These are phyloP conservation scores for Forbesichthys agassizii DNA, from an alignment of 2,113 vertebrate genomes.

Conservation along the genomic window DNA sequence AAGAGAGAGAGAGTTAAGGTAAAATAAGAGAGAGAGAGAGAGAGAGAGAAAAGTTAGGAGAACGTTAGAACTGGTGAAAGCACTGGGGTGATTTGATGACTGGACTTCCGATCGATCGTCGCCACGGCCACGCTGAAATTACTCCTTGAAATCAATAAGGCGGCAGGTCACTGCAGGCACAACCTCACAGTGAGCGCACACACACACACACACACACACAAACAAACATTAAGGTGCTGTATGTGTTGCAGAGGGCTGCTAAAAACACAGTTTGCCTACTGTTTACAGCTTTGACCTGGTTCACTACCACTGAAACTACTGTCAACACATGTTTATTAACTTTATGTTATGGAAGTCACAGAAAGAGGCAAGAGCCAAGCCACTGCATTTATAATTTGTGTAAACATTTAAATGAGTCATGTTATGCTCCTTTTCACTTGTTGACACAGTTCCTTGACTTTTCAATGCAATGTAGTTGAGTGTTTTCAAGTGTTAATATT, in stretches of 20 bases:
- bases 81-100: slow-evolving; percentile 46
- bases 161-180: not conserved
- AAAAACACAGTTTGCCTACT: no score
- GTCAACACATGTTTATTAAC: no score
- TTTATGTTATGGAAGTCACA: no score
- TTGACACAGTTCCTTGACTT: no score
- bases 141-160: slow-evolving; percentile 52
- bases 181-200: not conserved
- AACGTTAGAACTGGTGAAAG: slow-evolving; percentile 34
- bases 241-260: not conserved
- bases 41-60: not conserved
- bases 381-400: no score
- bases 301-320: no score
- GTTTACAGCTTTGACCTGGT: no score
- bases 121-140: slow-evolving; percentile 53
- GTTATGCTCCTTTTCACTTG: no score
- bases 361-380: no score
- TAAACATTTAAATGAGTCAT: no score
- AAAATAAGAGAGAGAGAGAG: not conserved
- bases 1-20: not conserved
- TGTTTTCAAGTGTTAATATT: no score
- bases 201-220: not conserved
- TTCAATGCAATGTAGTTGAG: no score
- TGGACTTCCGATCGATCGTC: slow-evolving; percentile 45
- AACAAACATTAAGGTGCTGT: not conserved